Evolutionary conservation across 1,140 invertebrate species (phyloP), one percentile per base, ranked within the genome.

Genomic region (Leucophenga varia): DNA sequence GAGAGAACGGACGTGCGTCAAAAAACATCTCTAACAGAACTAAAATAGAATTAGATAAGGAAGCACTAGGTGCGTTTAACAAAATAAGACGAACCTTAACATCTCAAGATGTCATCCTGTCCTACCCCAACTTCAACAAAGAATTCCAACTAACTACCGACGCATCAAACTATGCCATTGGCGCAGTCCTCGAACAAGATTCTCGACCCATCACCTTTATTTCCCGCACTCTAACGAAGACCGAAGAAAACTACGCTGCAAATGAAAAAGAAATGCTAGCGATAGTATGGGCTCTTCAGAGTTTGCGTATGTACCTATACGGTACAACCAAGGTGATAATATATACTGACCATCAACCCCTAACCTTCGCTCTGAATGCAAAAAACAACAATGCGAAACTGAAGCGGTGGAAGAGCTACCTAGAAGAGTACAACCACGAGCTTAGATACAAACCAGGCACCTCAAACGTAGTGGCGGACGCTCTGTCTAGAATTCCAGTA

Each of bases 241-340:
- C n/a, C n/a, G n/a, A n/a, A n/a, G n/a, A n/a, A n/a, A n/a, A n/a
- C n/a, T n/a, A n/a, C n/a, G n/a, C n/a, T n/a, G n/a, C n/a, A n/a
- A n/a, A n/a, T n/a, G n/a, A n/a, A 30, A 37, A 43, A 21, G 25
- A 41, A 25, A 21, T 16, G 43, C 21, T 40, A 6, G 38, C 43
- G 32, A 46, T 41, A 28, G 28, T 58, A 20, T 67, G 43, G 50
- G 51, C 54, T 3, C 57, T 78, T 2, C 60, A 77, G 48, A 57
- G 76, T 35, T 78, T 79, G 42, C 30, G 73, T 44, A 65, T 63
- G 25, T 77, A 76, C 52, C 21, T 77, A 3, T 74, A 58, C n/a
- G n/a, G n/a, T n/a, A n/a, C n/a, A n/a, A n/a, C n/a, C n/a, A 56
- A 57, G 51, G 76, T 77, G 20, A 59, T 19, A 22, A 46, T 57